Conservation (phyloP, 2,113 vertebrate genomes). For the Hirundichthys speculiger region DNA sequence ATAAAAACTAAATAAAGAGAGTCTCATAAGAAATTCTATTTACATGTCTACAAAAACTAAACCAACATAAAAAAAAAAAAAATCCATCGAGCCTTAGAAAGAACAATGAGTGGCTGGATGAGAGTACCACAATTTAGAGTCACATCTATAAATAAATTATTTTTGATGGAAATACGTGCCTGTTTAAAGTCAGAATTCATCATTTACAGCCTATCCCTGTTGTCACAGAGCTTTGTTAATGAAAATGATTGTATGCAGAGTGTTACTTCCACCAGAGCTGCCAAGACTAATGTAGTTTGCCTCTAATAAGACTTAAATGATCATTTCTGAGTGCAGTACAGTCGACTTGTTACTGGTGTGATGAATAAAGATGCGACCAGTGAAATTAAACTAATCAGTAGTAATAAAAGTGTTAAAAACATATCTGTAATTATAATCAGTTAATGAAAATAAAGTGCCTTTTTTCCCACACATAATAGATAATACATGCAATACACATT, state of each 20-base stretch:
- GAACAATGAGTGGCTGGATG: background rate
- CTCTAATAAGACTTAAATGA: conserved; percentile 32
- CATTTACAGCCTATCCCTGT: background rate
- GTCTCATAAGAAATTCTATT: background rate
- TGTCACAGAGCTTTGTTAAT: background rate
- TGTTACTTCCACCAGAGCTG: background rate
- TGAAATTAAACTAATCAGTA: too few relatives aligned
- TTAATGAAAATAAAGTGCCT: too few relatives aligned
- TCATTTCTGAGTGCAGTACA: conserved; percentile 13
- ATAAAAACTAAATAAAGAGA: background rate
- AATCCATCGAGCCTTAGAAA: too few relatives aligned
- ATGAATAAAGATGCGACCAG: too few relatives aligned
- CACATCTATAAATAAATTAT: background rate
- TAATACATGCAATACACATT: too few relatives aligned
- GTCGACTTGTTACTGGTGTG: conserved; percentile 13
- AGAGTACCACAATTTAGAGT: background rate
- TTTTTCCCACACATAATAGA: too few relatives aligned
- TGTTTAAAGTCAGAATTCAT: background rate
- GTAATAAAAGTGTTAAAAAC: too few relatives aligned
- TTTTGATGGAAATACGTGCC: background rate
- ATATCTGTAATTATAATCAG: too few relatives aligned
- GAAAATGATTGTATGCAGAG: conserved; percentile 10
- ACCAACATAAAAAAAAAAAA: too few relatives aligned
- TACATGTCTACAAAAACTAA: too few relatives aligned
- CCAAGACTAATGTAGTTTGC: conserved; percentile 16